phyloP scores from a whole-genome alignment of 2,113 vertebrate species.

The Canis aureus region DNA sequence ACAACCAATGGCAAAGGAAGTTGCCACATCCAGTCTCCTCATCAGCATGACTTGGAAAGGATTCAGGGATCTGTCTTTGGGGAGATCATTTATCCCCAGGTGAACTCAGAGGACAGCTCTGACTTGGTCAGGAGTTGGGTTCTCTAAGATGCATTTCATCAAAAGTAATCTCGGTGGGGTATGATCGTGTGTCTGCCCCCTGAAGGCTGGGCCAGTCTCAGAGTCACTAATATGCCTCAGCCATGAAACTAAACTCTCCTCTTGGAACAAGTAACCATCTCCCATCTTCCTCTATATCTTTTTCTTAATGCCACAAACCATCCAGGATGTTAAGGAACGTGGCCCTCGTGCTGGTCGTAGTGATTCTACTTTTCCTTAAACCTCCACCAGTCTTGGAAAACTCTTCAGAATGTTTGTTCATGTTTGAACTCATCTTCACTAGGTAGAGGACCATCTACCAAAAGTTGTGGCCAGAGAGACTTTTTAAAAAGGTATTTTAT shows the following conservation, averaged over 20 bases:
- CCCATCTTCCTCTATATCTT: not conserved
- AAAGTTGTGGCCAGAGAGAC: not conserved
- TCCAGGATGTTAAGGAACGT: not conserved
- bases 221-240: not conserved
- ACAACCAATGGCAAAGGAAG: slow-evolving; percentile 36
- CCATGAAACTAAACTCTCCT: not conserved
- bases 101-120: slow-evolving; percentile 56
- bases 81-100: slow-evolving; percentile 39
- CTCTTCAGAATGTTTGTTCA: not conserved
- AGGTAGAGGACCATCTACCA: not conserved
- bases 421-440: not conserved
- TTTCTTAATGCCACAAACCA: not conserved
- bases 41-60: slow-evolving; percentile 60
- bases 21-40: slow-evolving; percentile 38
- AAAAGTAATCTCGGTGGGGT: not conserved
- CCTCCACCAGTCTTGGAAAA: not conserved
- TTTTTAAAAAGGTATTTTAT: not conserved
- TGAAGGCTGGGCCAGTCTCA: not conserved
- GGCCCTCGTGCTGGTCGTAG: not conserved
- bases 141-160: not conserved
- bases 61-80: not conserved
- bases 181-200: not conserved
- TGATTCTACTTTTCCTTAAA: not conserved
- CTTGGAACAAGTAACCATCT: not conserved
- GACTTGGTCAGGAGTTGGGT: accelerated